These are phyloP conservation scores for Microctenopoma steveboyesi DNA, from an alignment of 2,797 vertebrate genomes.

Conservation along the genomic window DNA sequence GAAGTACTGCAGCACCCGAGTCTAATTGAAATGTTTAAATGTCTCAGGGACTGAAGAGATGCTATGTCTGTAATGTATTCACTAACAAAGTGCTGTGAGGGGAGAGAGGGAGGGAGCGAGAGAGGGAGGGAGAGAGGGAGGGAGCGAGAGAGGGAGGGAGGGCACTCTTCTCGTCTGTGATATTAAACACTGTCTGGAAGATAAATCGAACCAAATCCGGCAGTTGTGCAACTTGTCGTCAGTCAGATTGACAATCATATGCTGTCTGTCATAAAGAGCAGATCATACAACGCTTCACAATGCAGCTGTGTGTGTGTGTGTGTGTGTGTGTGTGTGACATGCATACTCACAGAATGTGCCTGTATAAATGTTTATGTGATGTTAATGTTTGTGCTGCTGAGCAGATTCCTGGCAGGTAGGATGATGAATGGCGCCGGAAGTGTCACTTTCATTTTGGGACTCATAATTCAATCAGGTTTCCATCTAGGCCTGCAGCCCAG, in stretches of 20 bases:
- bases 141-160: not conserved
- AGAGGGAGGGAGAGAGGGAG: too few relatives aligned
- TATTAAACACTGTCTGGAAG: slow-evolving; percentile 31
- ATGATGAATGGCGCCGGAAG: slow-evolving; percentile 63
- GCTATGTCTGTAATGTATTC: slow-evolving; percentile 34
- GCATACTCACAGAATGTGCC: not conserved
- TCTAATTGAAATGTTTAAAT: slow-evolving; percentile 13
- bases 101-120: not conserved
- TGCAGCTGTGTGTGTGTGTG: slow-evolving; percentile 11
- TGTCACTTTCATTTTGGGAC: slow-evolving; percentile 55
- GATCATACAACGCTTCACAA: slow-evolving; percentile 21
- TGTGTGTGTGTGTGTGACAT: not conserved
- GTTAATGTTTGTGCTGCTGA: slow-evolving; percentile 1
- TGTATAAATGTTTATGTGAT: slow-evolving; percentile 14
- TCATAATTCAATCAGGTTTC: slow-evolving; percentile 58
- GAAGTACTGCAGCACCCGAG: not conserved
- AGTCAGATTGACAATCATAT: slow-evolving; percentile 62
- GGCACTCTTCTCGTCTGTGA: slow-evolving; percentile 23
- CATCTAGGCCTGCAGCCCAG: slow-evolving; percentile 31
- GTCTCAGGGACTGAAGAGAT: not conserved
- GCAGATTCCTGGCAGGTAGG: slow-evolving; percentile 45
- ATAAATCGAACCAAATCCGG: slow-evolving; percentile 57
- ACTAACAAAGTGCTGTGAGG: slow-evolving; percentile 25
- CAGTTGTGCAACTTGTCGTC: slow-evolving; percentile 37
- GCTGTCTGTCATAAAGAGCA: slow-evolving; percentile 48